Base-by-base conservation (phyloP, 2,888 invertebrate genomes). In the Yponomeuta evonymella region DNA sequence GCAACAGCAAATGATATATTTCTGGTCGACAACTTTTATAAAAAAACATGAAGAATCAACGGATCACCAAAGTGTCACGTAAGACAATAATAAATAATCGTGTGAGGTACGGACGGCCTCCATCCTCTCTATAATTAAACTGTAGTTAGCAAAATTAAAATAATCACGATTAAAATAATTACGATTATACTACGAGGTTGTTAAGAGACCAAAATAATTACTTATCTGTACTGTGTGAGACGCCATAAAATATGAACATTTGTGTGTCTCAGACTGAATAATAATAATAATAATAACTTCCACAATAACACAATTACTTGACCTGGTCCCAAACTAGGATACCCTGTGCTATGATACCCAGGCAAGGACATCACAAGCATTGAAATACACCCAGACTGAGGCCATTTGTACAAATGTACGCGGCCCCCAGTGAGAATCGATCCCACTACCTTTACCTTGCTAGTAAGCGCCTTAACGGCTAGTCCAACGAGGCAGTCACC, bases 111-210 rank as follows among this genome's bases (percentile, higher is more conserved):
- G 72, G 75, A 75, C 77, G 81, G 78, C 84, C 85, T 86, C 80
- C 77, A 74, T 73, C 74, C 62, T 51, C 48, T 23, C 78, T 78
- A 83, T 89, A 91, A 91, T 92, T 91, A 92, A 92, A 90, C 87
- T 88, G 89, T 88, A 85, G 87, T 90, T 89, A 89, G 89, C 86
- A 80, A 88, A 91, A 91, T 91, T 90, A 90, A 89, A 90, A 90
- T 90, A 88, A 89, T 86, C 82, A 82, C 79, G 78, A 82, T 80
- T 79, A 58, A 58, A 67, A 67, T 67, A 67, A 67, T 67, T 67
- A 48, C 67, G n/a, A 67, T 80, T 78, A 75, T 77, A 70, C 51
- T 12, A 58, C 51, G 51, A 58, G 51, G 51, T 58, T 58, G 51
- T 58, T 70, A 51, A 69, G 70, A 82, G 87, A 87, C 86, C 88